A percentile compares a stretch with the other conserved stretches of the same genome.
Evolutionary conservation across 2,888 invertebrate genomes (phyloP).

Genomic region (Amphipoea oculea): DNA sequence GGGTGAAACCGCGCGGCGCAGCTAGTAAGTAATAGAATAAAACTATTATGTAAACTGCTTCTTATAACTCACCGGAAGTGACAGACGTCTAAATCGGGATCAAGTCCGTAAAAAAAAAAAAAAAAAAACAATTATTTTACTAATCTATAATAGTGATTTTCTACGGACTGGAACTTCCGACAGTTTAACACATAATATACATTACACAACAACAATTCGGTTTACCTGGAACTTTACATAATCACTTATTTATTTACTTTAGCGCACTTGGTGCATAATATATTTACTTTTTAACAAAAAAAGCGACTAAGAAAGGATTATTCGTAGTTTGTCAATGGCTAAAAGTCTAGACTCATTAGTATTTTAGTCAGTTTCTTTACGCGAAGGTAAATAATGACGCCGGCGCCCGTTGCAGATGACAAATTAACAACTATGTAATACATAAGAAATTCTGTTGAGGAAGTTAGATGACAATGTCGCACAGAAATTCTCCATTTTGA

Average conservation of each 20-base stretch:
- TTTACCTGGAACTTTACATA: constrained; percentile 25
- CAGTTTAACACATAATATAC: not conserved
- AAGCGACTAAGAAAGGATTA: not conserved
- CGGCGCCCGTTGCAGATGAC: not conserved
- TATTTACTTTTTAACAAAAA: not conserved
- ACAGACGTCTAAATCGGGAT: not conserved
- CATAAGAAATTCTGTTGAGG: not conserved
- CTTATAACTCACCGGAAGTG: constrained; percentile 10
- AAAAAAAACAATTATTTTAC: not conserved
- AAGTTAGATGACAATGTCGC: not conserved
- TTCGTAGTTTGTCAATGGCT: not conserved
- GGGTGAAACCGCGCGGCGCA: too few relatives aligned
- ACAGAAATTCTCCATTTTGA: not conserved
- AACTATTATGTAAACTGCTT: not conserved
- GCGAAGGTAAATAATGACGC: not conserved
- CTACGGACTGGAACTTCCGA: constrained; percentile 25
- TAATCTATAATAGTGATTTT: constrained; percentile 17
- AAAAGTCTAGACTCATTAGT: constrained; percentile 1
- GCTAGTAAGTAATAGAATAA: not conserved
- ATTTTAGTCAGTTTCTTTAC: not conserved
- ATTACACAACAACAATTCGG: constrained; percentile 33
- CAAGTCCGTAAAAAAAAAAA: not conserved
- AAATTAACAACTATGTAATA: not conserved
- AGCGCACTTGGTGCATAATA: constrained; percentile 5
- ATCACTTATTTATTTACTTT: constrained; percentile 28